Percentiles rank a stretch among this genome's conserved stretches.
Evolutionary conservation across 1,140 invertebrate species (phyloP).

Genomic region (Tetramorium alpestre): DNA sequence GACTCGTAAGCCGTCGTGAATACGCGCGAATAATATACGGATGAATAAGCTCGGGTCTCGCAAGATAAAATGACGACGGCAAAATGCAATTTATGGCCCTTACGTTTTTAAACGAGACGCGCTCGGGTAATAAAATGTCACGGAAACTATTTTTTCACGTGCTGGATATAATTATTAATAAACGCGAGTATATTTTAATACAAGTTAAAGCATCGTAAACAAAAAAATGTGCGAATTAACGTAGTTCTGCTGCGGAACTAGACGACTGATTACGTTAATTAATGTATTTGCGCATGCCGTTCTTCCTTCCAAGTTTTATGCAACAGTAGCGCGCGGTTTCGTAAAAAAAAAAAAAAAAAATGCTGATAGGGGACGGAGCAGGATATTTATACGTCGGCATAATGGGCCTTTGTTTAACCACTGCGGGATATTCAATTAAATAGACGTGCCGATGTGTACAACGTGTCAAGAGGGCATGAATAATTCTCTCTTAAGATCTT

Average conservation of each 20-base stretch:
- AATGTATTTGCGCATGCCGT: background rate
- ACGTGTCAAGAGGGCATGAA: slow-evolving; percentile 5
- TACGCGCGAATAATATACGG: slow-evolving; percentile 36
- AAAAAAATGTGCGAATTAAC: background rate
- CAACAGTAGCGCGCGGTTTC: background rate
- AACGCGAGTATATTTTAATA: slow-evolving; percentile 12
- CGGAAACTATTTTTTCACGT: background rate
- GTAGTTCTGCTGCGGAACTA: background rate
- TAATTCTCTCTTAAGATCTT: background rate
- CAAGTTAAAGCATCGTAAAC: background rate
- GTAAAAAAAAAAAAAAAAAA: background rate
- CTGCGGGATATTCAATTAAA: slow-evolving; percentile 1
- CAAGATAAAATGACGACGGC: slow-evolving; percentile 19
- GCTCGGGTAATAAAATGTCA: background rate
- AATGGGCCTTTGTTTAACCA: slow-evolving; percentile 27
- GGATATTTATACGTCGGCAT: background rate
- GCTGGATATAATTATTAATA: background rate
- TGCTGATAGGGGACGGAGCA: background rate
- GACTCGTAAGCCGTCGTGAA: slow-evolving; percentile 31
- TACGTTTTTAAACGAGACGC: background rate
- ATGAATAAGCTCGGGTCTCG: slow-evolving; percentile 40
- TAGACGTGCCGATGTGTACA: background rate
- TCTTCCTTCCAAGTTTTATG: slow-evolving; percentile 7
- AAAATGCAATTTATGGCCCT: background rate
- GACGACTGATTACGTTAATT: slow-evolving; percentile 5